These are phyloP conservation scores for Portunus trituberculatus DNA, from an alignment of 1,140 invertebrate genomes.

Conservation along the genomic window DNA sequence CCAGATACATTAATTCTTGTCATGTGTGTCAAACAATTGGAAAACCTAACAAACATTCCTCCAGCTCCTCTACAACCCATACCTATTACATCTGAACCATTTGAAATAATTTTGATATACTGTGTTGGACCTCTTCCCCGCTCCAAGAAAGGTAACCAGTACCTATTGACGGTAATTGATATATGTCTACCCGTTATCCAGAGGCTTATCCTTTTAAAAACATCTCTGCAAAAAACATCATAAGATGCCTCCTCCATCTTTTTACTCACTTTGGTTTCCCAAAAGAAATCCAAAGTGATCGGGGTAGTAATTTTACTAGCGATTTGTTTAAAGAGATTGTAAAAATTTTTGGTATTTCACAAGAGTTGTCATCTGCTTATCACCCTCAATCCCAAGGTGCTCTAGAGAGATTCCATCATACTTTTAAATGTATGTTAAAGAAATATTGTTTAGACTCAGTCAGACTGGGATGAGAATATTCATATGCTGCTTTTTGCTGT, in stretches of 20 bases:
- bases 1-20: conserved; percentile 34
- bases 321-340: conserved; percentile 10
- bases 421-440: conserved; percentile 40
- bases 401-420: no score
- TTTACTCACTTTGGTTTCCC: conserved; percentile 43
- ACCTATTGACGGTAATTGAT: conserved; percentile 44
- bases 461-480: conserved; percentile 44
- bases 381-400: conserved; percentile 6
- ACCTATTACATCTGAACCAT: conserved; percentile 18
- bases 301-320: conserved; percentile 47
- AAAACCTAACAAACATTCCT: conserved; percentile 47
- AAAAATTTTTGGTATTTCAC: neutral
- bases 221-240: conserved; percentile 28
- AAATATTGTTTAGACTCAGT: conserved; percentile 45
- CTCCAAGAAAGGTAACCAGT: conserved; percentile 47
- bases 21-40: conserved; percentile 37
- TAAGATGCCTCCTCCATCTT: neutral
- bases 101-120: conserved; percentile 36
- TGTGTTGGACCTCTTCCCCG: conserved; percentile 29
- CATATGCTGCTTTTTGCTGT: conserved; percentile 30
- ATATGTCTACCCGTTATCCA: neutral
- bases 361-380: conserved; percentile 13
- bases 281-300: conserved; percentile 44
- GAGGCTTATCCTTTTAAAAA: conserved; percentile 7
- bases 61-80: conserved; percentile 29